Percentiles rank a stretch among this genome's conserved stretches.
phyloP scores from a whole-genome alignment of 2,113 vertebrate genomes.

The Monopterus albus region DNA sequence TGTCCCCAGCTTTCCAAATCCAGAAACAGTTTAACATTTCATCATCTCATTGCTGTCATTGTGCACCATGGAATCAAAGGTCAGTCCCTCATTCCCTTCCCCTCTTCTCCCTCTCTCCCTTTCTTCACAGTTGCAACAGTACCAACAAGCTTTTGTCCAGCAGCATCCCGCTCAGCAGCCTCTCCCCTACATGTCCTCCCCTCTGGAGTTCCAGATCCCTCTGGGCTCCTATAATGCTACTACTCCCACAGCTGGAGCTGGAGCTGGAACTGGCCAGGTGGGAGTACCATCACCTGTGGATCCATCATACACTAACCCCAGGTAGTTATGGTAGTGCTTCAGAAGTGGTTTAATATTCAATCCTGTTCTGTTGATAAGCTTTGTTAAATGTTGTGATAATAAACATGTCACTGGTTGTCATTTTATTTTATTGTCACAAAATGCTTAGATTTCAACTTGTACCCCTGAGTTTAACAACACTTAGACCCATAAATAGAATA shows the following conservation, averaged over 20 bases:
- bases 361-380: no score
- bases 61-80: slow-evolving; percentile 60
- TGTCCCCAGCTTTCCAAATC: slow-evolving; percentile 68
- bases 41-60: slow-evolving; percentile 48
- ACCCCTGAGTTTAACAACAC: no score
- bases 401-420: no score
- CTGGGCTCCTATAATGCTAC: slow-evolving; percentile 83
- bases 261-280: slow-evolving; percentile 19
- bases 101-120: slow-evolving; percentile 60
- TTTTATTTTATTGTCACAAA: no score
- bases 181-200: slow-evolving; percentile 87
- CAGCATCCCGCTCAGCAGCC: slow-evolving; percentile 83
- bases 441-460: no score
- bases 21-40: slow-evolving; percentile 71
- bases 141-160: slow-evolving; percentile 91
- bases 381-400: no score
- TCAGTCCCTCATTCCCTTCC: slow-evolving; percentile 64
- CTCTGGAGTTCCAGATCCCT: slow-evolving; percentile 88
- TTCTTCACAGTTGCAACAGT: slow-evolving; percentile 89
- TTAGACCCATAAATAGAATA: no score
- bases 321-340: no score
- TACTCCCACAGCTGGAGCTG: slow-evolving; percentile 62
- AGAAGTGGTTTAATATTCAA: no score
- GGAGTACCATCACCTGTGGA: slow-evolving; percentile 79
- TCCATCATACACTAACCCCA: slow-evolving; percentile 78